Evolutionary conservation across 2,113 vertebrate genomes (phyloP).

Genomic region (Notothenia coriiceps): DNA sequence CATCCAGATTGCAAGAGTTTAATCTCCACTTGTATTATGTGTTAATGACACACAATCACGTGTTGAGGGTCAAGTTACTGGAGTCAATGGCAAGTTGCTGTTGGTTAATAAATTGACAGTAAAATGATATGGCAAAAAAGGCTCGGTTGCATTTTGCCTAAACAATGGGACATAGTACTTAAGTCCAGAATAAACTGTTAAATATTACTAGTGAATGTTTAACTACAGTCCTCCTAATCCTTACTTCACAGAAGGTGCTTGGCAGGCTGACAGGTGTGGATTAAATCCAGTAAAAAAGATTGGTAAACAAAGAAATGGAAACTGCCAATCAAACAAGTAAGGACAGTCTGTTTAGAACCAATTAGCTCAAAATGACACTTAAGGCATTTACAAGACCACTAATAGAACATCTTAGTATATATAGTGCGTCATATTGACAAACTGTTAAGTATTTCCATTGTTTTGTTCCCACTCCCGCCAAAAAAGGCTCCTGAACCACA

Average conservation of each 20-base stretch:
- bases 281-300: neutral
- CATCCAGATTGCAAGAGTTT: neutral
- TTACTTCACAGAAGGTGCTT: neutral
- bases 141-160: neutral
- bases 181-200: neutral
- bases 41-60: slow-evolving; percentile 29
- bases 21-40: neutral
- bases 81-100: slow-evolving; percentile 10
- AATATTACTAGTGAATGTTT: neutral
- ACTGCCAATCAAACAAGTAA: neutral
- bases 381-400: neutral
- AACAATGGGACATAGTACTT: too few species aligned
- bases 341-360: neutral
- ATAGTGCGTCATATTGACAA: slow-evolving; percentile 4
- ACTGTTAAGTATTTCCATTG: slow-evolving; percentile 50
- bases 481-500: neutral
- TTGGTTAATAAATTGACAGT: slow-evolving; percentile 36
- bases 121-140: neutral
- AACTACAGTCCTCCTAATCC: neutral
- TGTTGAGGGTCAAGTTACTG: slow-evolving; percentile 31
- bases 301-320: slow-evolving; percentile 51
- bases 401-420: neutral
- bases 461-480: slow-evolving; percentile 32
- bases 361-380: neutral
- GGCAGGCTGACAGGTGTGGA: neutral